Conservation (phyloP, 1,140 invertebrate genomes). For the Zaprionus tsacasi region DNA sequence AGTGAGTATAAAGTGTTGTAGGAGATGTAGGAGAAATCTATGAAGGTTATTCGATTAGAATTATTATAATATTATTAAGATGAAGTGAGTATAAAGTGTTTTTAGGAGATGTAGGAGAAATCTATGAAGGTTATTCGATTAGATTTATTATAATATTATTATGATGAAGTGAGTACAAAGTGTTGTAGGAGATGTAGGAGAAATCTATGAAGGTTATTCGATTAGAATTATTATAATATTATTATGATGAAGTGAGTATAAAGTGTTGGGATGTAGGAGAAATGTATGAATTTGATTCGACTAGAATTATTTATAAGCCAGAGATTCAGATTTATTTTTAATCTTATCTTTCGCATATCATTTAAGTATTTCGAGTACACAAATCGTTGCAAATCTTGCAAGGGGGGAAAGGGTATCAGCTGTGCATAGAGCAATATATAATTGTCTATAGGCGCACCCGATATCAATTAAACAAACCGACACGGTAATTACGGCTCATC, state of each 20-base stretch:
- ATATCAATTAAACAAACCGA: conserved; percentile 75
- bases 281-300: neutral
- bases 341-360: neutral
- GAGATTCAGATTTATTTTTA: neutral
- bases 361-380: neutral
- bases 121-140: neutral
- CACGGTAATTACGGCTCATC: conserved; percentile 67
- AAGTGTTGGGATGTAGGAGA: no score
- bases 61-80: no score
- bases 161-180: conserved; percentile 89
- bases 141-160: no score
- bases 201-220: neutral
- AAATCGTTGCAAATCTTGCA: neutral
- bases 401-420: neutral
- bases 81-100: conserved; percentile 86
- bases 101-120: neutral
- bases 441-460: conserved; percentile 7
- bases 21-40: neutral
- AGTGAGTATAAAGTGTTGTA: conserved; percentile 85
- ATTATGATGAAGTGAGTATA: conserved; percentile 91
- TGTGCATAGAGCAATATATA: neutral
- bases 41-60: neutral
- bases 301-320: neutral
- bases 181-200: no score
- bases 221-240: no score